Percentiles rank a stretch among this genome's conserved stretches.
These are phyloP conservation scores for Hylyphantes graminicola DNA, from an alignment of 1,140 invertebrate genomes.

Conservation along the genomic window DNA sequence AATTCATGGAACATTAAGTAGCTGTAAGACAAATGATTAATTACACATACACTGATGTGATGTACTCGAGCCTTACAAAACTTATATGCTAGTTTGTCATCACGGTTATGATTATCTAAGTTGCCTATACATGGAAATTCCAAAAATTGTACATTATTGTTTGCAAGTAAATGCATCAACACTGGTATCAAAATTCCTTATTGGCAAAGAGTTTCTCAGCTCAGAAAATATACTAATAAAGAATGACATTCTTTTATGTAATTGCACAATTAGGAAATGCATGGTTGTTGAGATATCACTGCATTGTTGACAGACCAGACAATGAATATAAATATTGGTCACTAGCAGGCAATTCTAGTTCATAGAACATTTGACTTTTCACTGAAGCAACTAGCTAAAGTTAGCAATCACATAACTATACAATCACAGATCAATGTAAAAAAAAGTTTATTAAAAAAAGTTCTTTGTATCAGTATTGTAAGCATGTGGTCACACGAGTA, in stretches of 20 bases:
- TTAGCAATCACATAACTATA: conserved; percentile 43
- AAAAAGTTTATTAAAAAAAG: conserved; percentile 8
- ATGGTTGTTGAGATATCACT: conserved; percentile 27
- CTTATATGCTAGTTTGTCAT: conserved; percentile 20
- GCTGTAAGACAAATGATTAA: conserved; percentile 31
- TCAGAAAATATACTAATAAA: conserved; percentile 17
- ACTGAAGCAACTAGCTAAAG: conserved; percentile 27
- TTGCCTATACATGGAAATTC: conserved; percentile 22
- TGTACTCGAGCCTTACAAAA: conserved; percentile 26
- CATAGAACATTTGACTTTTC: conserved; percentile 25
- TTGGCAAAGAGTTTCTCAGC: conserved; percentile 22
- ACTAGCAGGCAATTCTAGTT: conserved; percentile 21
- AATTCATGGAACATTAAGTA: conserved; percentile 48
- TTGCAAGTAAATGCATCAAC: conserved; percentile 28
- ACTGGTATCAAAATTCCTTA: conserved; percentile 41
- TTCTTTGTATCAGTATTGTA: neutral
- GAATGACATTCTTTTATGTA: conserved; percentile 25
- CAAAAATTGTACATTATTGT: conserved; percentile 36
- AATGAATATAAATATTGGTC: conserved; percentile 18
- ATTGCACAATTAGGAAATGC: conserved; percentile 25
- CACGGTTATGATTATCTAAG: conserved; percentile 34
- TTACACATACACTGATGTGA: conserved; percentile 25
- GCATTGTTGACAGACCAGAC: conserved; percentile 4
- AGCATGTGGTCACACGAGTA: neutral
- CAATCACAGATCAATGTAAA: conserved; percentile 53